Conservation (phyloP, 2,888 invertebrate genomes). For the Rhogogaster chlorosoma region DNA sequence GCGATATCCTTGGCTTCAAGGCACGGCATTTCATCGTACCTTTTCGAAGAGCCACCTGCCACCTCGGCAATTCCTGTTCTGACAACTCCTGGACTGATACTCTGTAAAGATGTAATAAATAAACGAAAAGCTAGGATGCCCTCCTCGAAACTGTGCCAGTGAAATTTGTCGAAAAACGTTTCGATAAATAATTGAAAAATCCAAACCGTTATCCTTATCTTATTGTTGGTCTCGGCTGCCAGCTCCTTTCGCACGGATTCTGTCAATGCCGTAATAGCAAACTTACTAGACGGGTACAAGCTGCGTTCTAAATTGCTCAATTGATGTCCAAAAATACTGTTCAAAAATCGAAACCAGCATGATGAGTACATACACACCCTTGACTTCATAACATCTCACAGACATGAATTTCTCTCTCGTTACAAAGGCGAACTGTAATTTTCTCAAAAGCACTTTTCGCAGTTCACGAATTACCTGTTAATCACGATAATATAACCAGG, state of each 20-base stretch:
- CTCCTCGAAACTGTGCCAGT: not conserved
- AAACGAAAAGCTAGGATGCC: not conserved
- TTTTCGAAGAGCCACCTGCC: slow-evolving; percentile 63
- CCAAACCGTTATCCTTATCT: slow-evolving; percentile 74
- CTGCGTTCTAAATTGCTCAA: slow-evolving; percentile 65
- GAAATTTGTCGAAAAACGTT: not conserved
- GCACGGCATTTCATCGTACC: not conserved
- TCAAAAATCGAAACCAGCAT: not conserved
- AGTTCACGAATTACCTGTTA: not conserved
- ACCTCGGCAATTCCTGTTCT: slow-evolving; percentile 59
- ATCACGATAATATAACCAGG: slow-evolving; percentile 82
- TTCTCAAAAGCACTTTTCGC: no score
- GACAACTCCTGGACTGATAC: slow-evolving; percentile 56
- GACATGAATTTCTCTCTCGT: no score
- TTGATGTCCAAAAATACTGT: slow-evolving; percentile 70
- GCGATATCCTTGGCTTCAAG: slow-evolving; percentile 70
- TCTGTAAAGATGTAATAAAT: slow-evolving; percentile 48
- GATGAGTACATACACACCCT: no score
- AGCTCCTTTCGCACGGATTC: slow-evolving; percentile 79
- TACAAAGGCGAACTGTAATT: no score
- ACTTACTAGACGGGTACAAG: slow-evolving; percentile 79
- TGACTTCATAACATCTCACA: no score
- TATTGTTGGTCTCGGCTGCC: slow-evolving; percentile 65
- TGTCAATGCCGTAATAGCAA: slow-evolving; percentile 78
- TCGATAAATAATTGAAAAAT: not conserved